Percentiles rank a stretch among this genome's conserved stretches.
Evolutionary conservation across 2,888 invertebrate species (phyloP).

Genomic region (Drosophila eohydei): DNA sequence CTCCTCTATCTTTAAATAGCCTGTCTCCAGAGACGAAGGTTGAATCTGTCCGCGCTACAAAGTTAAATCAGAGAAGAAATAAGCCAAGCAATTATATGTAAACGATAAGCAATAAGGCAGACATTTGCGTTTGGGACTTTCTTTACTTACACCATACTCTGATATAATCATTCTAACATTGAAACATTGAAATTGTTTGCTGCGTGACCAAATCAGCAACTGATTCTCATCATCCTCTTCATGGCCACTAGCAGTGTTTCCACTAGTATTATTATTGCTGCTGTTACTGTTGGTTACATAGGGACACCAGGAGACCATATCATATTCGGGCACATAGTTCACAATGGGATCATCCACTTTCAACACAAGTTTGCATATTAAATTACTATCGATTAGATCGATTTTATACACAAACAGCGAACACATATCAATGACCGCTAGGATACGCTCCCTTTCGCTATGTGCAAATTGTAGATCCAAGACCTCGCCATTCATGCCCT

Average conservation of each 20-base stretch:
- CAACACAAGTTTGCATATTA: constrained; percentile 86
- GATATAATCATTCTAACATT: constrained; percentile 81
- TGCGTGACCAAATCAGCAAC: constrained; percentile 92
- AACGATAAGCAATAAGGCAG: neutral
- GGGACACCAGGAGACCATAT: constrained; percentile 96
- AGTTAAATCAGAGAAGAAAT: neutral
- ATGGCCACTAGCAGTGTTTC: constrained; percentile 28
- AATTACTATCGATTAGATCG: constrained; percentile 87
- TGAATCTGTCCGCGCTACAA: constrained; percentile 80
- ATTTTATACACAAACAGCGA: constrained; percentile 94
- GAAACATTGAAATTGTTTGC: constrained; percentile 86
- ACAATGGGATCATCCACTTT: constrained; percentile 85
- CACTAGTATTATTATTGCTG: constrained; percentile 22
- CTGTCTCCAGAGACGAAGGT: constrained; percentile 78
- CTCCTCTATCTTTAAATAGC: constrained; percentile 84
- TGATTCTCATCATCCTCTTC: constrained; percentile 90
- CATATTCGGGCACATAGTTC: constrained; percentile 86
- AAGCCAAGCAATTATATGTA: neutral
- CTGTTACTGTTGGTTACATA: constrained; percentile 85
- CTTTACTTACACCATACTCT: constrained; percentile 80
- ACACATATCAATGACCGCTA: constrained; percentile 94
- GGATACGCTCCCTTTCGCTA: constrained; percentile 90
- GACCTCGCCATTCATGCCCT: constrained; percentile 94
- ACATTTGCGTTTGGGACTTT: neutral
- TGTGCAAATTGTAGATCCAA: constrained; percentile 96